Conservation (phyloP, 2,113 vertebrate species). For the Cinclus cinclus region DNA sequence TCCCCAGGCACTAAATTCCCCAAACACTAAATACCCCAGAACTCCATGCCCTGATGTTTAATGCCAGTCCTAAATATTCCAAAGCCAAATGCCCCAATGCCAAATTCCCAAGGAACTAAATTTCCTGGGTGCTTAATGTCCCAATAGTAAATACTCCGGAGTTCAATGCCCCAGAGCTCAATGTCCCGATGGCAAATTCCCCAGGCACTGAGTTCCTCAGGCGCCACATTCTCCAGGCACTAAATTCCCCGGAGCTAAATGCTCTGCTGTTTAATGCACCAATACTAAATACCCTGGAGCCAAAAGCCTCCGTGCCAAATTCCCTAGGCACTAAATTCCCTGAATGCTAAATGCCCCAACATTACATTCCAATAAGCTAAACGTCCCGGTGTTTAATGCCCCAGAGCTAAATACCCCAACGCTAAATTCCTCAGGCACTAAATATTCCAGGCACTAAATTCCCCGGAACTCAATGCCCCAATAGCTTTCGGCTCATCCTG, state of each 20-base stretch:
- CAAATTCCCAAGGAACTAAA: background rate
- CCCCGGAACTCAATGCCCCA: background rate
- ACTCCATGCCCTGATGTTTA: too few species aligned
- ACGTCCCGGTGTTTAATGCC: background rate
- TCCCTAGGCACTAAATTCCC: background rate
- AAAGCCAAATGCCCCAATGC: background rate
- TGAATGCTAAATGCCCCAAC: background rate
- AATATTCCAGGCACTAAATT: background rate
- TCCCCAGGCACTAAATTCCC: background rate
- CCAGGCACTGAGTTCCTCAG: background rate
- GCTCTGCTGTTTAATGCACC: background rate
- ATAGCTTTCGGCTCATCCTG: accelerated
- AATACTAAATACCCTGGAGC: background rate
- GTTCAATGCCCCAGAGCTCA: background rate
- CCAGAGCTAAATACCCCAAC: background rate
- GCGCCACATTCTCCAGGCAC: background rate
- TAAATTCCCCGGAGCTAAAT: background rate
- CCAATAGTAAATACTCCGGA: background rate
- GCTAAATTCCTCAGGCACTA: background rate
- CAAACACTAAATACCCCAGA: background rate
- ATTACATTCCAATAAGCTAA: background rate
- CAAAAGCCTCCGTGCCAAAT: background rate
- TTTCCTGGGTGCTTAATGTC: background rate
- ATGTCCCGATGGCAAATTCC: background rate
- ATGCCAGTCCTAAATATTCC: background rate